These are phyloP conservation scores for Uromys caudimaculatus DNA, from an alignment of 2,797 vertebrate genomes.

Conservation along the genomic window DNA sequence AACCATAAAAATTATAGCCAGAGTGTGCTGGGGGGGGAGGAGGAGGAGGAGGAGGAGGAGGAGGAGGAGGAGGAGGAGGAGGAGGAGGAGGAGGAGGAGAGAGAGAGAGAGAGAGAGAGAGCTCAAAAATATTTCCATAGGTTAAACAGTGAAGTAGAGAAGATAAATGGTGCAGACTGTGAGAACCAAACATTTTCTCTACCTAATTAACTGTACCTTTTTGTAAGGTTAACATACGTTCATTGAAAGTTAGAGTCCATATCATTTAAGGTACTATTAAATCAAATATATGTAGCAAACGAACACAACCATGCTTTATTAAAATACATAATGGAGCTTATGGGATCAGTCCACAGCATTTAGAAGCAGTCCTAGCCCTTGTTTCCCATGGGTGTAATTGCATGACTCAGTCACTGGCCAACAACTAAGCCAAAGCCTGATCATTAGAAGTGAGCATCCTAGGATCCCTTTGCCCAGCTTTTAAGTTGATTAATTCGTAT, in stretches of 20 bases:
- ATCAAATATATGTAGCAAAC: slow-evolving; percentile 66
- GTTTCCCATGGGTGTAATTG: slow-evolving; percentile 84
- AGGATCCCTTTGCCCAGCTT: slow-evolving; percentile 53
- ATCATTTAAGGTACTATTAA: slow-evolving; percentile 58
- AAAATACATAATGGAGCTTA: slow-evolving; percentile 69
- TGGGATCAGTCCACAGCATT: slow-evolving; percentile 65
- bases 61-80: no score
- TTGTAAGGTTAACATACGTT: slow-evolving; percentile 25
- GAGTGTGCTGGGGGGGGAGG: neutral
- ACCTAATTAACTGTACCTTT: slow-evolving; percentile 52
- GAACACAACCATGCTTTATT: slow-evolving; percentile 65
- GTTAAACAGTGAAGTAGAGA: neutral
- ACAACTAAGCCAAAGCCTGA: slow-evolving; percentile 63
- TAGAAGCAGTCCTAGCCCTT: slow-evolving; percentile 66
- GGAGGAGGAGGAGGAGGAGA: no score
- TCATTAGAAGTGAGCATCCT: slow-evolving; percentile 45
- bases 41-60: neutral
- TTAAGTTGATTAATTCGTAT: neutral
- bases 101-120: neutral
- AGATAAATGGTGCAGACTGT: neutral
- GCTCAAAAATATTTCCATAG: neutral
- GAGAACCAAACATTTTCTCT: slow-evolving; percentile 43
- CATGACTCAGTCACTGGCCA: slow-evolving; percentile 77
- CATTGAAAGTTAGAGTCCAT: slow-evolving; percentile 52
- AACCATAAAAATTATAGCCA: neutral